Evolutionary conservation across 1,140 invertebrate species (phyloP).

Genomic region (Drosophila pruinosa): DNA sequence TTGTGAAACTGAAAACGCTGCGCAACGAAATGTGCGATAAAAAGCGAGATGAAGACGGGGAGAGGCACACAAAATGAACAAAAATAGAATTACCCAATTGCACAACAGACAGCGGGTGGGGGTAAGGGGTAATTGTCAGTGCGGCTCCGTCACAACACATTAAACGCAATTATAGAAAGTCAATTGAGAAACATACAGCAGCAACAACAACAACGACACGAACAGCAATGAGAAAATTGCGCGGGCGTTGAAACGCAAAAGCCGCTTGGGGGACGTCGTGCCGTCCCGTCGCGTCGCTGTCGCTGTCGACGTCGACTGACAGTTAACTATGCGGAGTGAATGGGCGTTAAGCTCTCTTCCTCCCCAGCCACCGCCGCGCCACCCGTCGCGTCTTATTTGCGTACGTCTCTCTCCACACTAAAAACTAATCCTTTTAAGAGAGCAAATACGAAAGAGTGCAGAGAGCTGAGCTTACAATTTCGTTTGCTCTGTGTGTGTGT

Average conservation of each 20-base stretch:
- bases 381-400: constrained; percentile 38
- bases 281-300: constrained; percentile 1
- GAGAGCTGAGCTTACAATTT: background rate
- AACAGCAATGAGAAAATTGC: constrained; percentile 39
- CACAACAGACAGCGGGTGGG: constrained; percentile 41
- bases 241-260: constrained; percentile 56
- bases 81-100: constrained; percentile 71
- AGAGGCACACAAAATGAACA: constrained; percentile 41
- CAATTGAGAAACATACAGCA: constrained; percentile 60
- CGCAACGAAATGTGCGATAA: constrained; percentile 61
- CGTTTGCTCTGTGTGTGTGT: background rate
- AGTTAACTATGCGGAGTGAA: constrained; percentile 4
- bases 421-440: constrained; percentile 32
- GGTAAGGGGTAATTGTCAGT: constrained; percentile 29
- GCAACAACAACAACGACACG: constrained; percentile 8
- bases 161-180: constrained; percentile 80
- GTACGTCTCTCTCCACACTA: constrained; percentile 31
- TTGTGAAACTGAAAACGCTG: constrained; percentile 36
- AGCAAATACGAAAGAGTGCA: background rate
- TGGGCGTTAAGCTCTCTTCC: constrained; percentile 5
- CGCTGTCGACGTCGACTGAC: constrained; percentile 8
- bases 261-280: constrained; percentile 1
- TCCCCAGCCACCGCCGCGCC: no score
- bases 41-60: constrained; percentile 9
- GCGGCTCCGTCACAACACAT: constrained; percentile 70